phyloP scores from a whole-genome alignment of 2,888 invertebrate genomes.

The Lepetodrilus schrolli region DNA sequence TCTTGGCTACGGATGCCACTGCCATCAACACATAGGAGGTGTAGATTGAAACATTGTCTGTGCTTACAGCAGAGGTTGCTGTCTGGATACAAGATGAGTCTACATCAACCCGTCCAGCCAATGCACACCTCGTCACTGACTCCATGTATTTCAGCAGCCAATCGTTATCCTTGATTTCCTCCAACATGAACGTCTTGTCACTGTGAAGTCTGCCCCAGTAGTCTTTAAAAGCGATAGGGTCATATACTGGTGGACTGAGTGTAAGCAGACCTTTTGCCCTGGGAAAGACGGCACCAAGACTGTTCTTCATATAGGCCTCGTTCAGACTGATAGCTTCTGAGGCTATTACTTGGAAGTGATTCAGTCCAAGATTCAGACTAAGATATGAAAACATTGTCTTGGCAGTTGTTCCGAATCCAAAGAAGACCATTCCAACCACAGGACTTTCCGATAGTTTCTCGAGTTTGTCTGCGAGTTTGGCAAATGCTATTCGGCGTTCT shows the following conservation, averaged over 20 bases:
- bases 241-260: background rate
- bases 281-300: background rate
- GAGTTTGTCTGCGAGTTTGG: background rate
- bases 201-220: background rate
- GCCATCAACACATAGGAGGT: background rate
- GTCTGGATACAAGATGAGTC: background rate
- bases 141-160: conserved; percentile 19
- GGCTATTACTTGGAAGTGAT: background rate
- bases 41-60: background rate
- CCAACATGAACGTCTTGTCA: background rate
- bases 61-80: background rate
- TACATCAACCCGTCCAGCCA: background rate
- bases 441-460: background rate
- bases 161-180: background rate
- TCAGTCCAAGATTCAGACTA: background rate
- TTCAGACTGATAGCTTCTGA: background rate
- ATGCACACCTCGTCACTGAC: background rate
- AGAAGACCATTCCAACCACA: background rate
- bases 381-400: background rate
- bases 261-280: conserved; percentile 4
- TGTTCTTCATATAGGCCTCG: background rate
- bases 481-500: background rate
- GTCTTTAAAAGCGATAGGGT: background rate
- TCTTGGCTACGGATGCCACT: background rate
- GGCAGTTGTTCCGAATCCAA: background rate